Evolutionary conservation across 2,888 invertebrate genomes (phyloP), one percentile per base, ranked within the genome.

Genomic region (Panzeria rudis): DNA sequence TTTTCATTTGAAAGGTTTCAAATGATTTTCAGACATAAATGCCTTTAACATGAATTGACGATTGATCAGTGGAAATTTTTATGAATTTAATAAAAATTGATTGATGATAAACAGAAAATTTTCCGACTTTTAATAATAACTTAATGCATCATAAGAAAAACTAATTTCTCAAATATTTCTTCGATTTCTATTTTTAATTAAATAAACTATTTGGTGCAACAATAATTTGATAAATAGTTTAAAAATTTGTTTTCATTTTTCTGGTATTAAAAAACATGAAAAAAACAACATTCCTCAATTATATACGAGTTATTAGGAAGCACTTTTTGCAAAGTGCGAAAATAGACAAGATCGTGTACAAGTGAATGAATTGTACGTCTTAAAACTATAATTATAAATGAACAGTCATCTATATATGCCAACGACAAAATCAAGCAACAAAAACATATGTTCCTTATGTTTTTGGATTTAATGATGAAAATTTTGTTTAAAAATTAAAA

Each of bases 351-450:
- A 15, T n/a, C 15, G 3, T 35, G 20, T 50, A 20, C 25, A 15
- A 35, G 1, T 15, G 8, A 6, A 1, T 23, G 41, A 15, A 3
- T 52, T 29, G 61, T 71, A 20, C 68, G 77, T 71, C 29, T 71
- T 71, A 23, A 17, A 47, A 68, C 25, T 73, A 66, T 75, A 85
- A 82, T 79, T 75, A 75, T 75, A 82, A 79, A 82, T 75, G 82
- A 75, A 78, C 59, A 85, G 69, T 85, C 85, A 85, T 82, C 76
- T 66, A 29, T 29, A 29, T 29, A 20, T 47, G 35, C 44, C 13
- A 66, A 62, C 41, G 1, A 17, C 47, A 54, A 47, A 56, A 41
- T 1, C 13, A 29, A 25, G 20, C 13, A 38, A n/a, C 17, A 35
- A 52, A 11, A 23, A 56, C 25, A 52, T 17, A 59, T 61, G 20